Percentiles rank a stretch among this genome's conserved stretches.
Conservation (phyloP, 2,888 invertebrate genomes). For the Synergus japonicus region DNA sequence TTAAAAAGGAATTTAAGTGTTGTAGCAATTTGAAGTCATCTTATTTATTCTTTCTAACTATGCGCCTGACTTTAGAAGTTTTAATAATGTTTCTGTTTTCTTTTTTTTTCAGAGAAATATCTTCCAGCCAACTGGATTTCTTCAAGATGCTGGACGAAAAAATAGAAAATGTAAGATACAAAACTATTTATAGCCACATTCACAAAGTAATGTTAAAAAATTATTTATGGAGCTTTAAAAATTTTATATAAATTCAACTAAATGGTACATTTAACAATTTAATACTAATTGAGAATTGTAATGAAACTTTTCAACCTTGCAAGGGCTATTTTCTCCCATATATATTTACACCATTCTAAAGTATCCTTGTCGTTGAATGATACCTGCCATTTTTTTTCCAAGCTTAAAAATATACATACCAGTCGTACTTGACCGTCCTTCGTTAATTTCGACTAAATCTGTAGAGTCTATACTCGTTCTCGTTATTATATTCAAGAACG, state of each 20-base stretch:
- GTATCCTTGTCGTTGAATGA: not conserved
- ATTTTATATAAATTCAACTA: not conserved
- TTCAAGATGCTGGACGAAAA: conserved; percentile 96
- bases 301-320: not conserved
- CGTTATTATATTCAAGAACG: not conserved
- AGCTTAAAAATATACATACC: conserved; percentile 36
- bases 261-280: not conserved
- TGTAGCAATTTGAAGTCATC: not conserved
- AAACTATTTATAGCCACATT: not conserved
- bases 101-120: conserved; percentile 86
- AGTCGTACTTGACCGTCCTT: conserved; percentile 18
- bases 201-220: not conserved
- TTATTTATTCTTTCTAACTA: not conserved
- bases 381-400: not conserved
- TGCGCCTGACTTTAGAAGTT: not conserved
- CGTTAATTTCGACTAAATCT: conserved; percentile 30
- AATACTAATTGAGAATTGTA: not conserved
- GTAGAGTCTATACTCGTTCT: not conserved
- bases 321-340: conserved; percentile 1
- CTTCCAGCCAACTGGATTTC: conserved; percentile 93
- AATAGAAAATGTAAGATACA: conserved; percentile 88
- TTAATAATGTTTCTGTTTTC: not conserved
- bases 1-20: not conserved
- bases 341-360: not conserved
- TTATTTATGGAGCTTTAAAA: not conserved